A percentile compares a stretch with the other conserved stretches of the same genome.
Conservation (phyloP, 2,888 invertebrate genomes). For the Heliconius hortense region DNA sequence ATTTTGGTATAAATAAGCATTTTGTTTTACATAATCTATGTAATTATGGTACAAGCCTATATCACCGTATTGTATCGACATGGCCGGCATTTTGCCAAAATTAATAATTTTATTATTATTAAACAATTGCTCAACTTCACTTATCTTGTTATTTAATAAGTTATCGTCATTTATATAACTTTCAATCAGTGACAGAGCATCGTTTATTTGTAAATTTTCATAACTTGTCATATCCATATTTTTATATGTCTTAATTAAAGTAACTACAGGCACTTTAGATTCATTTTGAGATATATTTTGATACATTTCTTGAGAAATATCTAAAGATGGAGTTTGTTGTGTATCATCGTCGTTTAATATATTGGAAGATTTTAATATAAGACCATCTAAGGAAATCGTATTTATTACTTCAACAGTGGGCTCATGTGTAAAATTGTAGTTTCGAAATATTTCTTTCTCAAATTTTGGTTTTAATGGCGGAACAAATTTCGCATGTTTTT, state of each 20-base stretch:
- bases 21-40: conserved; percentile 55
- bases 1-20: conserved; percentile 43
- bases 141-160: conserved; percentile 48
- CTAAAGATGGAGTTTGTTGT: conserved; percentile 24
- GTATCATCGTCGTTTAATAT: conserved; percentile 59
- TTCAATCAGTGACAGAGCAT: neutral
- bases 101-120: conserved; percentile 40
- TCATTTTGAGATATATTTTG: conserved; percentile 44
- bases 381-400: conserved; percentile 47
- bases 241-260: conserved; percentile 62
- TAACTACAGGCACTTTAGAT: conserved; percentile 53
- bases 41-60: conserved; percentile 65
- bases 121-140: conserved; percentile 53
- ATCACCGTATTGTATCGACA: conserved; percentile 63
- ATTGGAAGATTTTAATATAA: conserved; percentile 61
- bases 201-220: conserved; percentile 45
- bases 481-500: conserved; percentile 56
- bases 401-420: conserved; percentile 24
- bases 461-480: conserved; percentile 52
- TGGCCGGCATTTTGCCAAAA: conserved; percentile 48
- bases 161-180: conserved; percentile 15
- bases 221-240: conserved; percentile 64
- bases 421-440: neutral
- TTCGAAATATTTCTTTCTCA: neutral
- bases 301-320: conserved; percentile 36